Evolutionary conservation across 1,140 invertebrate species (phyloP).

Genomic region (Elymnias hypermnestra): DNA sequence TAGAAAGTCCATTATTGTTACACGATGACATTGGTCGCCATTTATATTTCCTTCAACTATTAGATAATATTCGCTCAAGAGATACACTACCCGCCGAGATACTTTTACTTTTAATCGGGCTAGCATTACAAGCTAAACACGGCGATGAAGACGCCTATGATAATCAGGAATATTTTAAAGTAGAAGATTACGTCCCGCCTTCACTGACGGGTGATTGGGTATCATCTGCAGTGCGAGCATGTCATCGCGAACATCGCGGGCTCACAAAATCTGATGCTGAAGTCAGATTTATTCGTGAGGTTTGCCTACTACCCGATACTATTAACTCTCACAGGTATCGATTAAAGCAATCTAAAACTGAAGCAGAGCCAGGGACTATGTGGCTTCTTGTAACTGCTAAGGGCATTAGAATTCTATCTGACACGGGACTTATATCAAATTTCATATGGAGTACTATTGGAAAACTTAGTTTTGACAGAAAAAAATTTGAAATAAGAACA

Average conservation of each 20-base stretch:
- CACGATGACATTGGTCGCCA: constrained; percentile 93
- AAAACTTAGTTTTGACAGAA: constrained; percentile 95
- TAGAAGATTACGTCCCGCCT: constrained; percentile 82
- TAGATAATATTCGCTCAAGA: constrained; percentile 88
- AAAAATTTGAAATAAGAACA: constrained; percentile 96
- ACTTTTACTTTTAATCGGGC: constrained; percentile 87
- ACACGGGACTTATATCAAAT: constrained; percentile 79
- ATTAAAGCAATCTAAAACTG: constrained; percentile 89
- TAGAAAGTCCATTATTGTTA: constrained; percentile 90
- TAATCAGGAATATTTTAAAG: constrained; percentile 87
- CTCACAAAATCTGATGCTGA: constrained; percentile 87
- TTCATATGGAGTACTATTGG: constrained; percentile 96
- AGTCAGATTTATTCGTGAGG: constrained; percentile 91
- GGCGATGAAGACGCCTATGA: constrained; percentile 82
- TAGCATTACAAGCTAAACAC: constrained; percentile 93
- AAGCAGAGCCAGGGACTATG: constrained; percentile 83
- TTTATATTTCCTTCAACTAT: constrained; percentile 95
- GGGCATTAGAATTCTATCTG: constrained; percentile 89
- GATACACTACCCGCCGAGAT: constrained; percentile 81
- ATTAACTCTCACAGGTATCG: constrained; percentile 95
- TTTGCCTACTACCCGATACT: constrained; percentile 89
- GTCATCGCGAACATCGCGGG: constrained; percentile 83
- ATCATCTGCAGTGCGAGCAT: constrained; percentile 76
- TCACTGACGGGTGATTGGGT: constrained; percentile 77
- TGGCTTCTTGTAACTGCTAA: constrained; percentile 90